These are phyloP conservation scores for Xestia ashworthii DNA, from an alignment of 2,888 invertebrate species.

Conservation along the genomic window DNA sequence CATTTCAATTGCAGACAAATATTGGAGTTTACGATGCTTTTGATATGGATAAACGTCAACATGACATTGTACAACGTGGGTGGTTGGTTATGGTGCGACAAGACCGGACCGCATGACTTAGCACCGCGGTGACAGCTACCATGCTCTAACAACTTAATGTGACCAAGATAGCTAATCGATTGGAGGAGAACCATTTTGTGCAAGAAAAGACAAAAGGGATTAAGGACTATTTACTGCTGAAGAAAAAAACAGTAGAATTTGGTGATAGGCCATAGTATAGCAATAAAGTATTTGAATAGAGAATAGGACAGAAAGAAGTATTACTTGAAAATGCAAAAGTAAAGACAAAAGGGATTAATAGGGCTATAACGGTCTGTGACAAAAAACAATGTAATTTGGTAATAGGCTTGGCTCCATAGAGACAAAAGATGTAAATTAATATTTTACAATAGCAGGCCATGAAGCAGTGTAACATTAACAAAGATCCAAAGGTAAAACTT, in stretches of 20 bases:
- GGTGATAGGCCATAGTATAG: not conserved
- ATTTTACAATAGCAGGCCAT: not conserved
- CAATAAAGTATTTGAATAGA: not conserved
- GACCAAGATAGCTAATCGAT: constrained; percentile 61
- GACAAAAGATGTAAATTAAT: not conserved
- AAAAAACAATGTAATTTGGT: constrained; percentile 4
- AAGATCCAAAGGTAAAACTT: constrained; percentile 22
- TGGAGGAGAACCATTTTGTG: constrained; percentile 38
- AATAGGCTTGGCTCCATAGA: not conserved
- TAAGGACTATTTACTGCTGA: not conserved
- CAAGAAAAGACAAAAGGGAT: constrained; percentile 28
- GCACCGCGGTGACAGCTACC: constrained; percentile 73
- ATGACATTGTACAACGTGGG: constrained; percentile 72
- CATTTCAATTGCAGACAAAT: constrained; percentile 59
- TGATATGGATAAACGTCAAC: constrained; percentile 66
- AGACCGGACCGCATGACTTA: constrained; percentile 75
- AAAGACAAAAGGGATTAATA: constrained; percentile 6
- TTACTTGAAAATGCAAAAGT: constrained; percentile 11
- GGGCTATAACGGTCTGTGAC: not conserved
- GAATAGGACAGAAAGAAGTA: not conserved
- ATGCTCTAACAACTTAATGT: constrained; percentile 73
- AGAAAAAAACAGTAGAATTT: constrained; percentile 6
- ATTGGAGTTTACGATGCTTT: constrained; percentile 63
- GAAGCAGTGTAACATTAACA: not conserved
- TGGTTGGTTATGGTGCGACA: constrained; percentile 75